Evolutionary conservation across 2,797 vertebrate genomes (phyloP).

Genomic region (Trachops cirrhosus): DNA sequence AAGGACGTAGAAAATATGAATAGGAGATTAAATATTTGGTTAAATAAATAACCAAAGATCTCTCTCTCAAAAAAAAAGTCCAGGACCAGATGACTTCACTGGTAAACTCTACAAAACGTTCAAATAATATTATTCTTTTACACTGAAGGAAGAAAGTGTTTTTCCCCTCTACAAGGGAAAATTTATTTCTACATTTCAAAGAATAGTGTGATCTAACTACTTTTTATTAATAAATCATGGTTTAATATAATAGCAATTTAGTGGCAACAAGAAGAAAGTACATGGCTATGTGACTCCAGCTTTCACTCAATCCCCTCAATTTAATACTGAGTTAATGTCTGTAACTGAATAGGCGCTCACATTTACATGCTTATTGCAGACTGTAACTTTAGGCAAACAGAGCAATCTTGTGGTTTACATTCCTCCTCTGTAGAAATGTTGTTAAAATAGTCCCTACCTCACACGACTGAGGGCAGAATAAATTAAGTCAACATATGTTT

Average conservation of each 20-base stretch:
- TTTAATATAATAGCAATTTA: background rate
- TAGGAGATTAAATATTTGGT: background rate
- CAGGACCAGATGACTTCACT: no score
- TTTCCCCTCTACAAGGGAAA: background rate
- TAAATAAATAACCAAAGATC: background rate
- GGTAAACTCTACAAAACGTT: no score
- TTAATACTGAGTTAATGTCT: background rate
- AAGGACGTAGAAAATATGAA: background rate
- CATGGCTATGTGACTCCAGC: background rate
- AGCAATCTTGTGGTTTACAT: background rate
- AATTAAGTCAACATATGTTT: background rate
- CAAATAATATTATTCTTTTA: background rate
- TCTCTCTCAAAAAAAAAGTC: no score
- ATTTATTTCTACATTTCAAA: background rate
- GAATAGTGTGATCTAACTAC: background rate
- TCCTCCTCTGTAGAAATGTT: background rate
- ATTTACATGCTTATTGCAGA: background rate
- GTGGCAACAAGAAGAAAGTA: background rate
- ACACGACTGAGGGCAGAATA: background rate
- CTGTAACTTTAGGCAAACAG: background rate
- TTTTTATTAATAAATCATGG: background rate
- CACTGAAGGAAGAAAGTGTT: background rate
- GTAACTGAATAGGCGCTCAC: background rate
- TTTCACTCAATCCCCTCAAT: background rate
- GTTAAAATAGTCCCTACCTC: background rate